Evolutionary conservation across 1,140 invertebrate genomes (phyloP).

Genomic region (Drosophila murphyi): DNA sequence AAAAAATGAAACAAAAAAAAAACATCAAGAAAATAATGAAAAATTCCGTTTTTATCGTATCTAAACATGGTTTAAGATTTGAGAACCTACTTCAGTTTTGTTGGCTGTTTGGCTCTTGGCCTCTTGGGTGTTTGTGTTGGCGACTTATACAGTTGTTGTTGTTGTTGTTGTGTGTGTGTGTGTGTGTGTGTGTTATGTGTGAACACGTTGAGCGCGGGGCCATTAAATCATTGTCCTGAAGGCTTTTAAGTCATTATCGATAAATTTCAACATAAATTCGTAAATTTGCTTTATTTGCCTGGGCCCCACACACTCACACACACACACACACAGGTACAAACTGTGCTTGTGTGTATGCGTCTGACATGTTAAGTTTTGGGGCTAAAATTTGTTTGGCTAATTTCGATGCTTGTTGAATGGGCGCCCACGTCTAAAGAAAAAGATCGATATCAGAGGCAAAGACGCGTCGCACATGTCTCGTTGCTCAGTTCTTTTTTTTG

Average conservation of each 20-base stretch:
- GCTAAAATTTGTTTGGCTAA: conserved; percentile 68
- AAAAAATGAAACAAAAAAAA: conserved; percentile 30
- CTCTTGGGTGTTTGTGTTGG: conserved; percentile 20
- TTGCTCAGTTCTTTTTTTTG: conserved; percentile 59
- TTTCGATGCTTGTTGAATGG: conserved; percentile 38
- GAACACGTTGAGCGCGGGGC: conserved; percentile 64
- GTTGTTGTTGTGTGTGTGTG: conserved; percentile 27
- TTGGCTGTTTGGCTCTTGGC: conserved; percentile 13
- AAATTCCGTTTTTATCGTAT: conserved; percentile 78
- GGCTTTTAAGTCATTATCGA: conserved; percentile 84
- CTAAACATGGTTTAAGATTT: conserved; percentile 82
- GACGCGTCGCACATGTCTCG: conserved; percentile 15
- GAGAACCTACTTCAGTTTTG: conserved; percentile 70
- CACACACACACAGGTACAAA: conserved; percentile 19
- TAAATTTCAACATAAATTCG: conserved; percentile 84
- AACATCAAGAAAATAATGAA: conserved; percentile 52
- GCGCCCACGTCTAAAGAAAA: conserved; percentile 7
- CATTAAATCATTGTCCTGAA: conserved; percentile 84
- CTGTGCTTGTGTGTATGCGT: conserved; percentile 46
- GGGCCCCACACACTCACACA: conserved; percentile 39
- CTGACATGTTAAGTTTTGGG: conserved; percentile 12
- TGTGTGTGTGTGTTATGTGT: conserved; percentile 54
- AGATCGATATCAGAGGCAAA: conserved; percentile 43
- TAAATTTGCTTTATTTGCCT: conserved; percentile 82
- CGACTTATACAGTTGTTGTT: conserved; percentile 28